Evolutionary conservation across 2,113 vertebrate species (phyloP).

Genomic region (Mustela lutreola): DNA sequence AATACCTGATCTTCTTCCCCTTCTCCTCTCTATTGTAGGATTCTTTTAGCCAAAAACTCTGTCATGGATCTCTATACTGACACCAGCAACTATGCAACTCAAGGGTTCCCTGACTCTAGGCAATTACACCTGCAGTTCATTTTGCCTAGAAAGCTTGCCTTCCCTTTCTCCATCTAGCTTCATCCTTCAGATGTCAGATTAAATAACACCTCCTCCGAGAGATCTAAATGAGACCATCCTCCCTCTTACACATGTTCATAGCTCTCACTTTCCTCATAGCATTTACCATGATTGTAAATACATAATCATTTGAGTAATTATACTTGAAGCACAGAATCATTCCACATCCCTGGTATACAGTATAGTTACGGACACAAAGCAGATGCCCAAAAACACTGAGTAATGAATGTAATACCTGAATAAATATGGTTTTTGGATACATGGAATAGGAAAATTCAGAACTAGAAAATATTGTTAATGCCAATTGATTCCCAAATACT

Average conservation of each 20-base stretch:
- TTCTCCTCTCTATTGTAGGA: background rate
- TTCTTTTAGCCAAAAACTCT: background rate
- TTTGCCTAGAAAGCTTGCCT: background rate
- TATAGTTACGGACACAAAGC: background rate
- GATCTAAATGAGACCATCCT: background rate
- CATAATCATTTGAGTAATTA: constrained; percentile 47
- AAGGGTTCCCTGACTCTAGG: background rate
- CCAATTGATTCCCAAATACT: background rate
- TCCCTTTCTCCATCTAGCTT: background rate
- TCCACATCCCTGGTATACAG: background rate
- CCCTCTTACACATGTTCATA: background rate
- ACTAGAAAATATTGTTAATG: background rate
- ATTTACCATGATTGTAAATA: background rate
- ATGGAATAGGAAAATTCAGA: background rate
- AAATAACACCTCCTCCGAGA: background rate
- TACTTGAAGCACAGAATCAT: background rate
- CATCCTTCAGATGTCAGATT: constrained; percentile 23
- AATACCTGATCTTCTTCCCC: background rate
- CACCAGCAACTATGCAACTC: background rate
- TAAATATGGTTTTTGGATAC: background rate
- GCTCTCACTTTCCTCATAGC: background rate
- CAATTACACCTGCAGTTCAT: background rate
- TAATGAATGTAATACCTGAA: background rate
- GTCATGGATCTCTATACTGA: background rate
- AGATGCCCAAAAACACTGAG: background rate